phyloP scores from a whole-genome alignment of 2,113 vertebrate genomes.

The Coregonus clupeaformis region DNA sequence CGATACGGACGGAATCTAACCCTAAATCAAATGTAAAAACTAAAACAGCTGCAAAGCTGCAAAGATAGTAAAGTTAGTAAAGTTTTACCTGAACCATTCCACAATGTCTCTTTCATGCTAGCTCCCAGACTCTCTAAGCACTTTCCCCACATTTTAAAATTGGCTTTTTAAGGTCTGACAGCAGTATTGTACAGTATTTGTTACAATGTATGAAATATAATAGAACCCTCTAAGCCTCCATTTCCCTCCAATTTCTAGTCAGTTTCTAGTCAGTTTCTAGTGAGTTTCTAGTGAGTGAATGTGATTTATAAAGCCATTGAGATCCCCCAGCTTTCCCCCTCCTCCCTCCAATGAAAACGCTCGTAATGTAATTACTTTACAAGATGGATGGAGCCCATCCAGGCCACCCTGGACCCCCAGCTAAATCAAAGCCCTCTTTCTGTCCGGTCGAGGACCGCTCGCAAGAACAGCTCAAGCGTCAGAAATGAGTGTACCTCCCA shows the following conservation, averaged over 20 bases:
- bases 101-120: not conserved
- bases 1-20: too few relatives aligned
- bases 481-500: not conserved
- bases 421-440: conserved; percentile 39
- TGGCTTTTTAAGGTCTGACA: conserved; percentile 5
- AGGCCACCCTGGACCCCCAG: conserved; percentile 30
- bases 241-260: conserved; percentile 3
- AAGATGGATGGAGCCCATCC: conserved; percentile 46
- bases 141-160: not conserved
- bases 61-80: too few relatives aligned
- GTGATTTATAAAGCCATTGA: conserved; percentile 49
- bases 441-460: conserved; percentile 1
- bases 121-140: not conserved
- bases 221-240: conserved; percentile 10
- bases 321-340: not conserved
- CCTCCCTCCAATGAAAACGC: conserved; percentile 30
- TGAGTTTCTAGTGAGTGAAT: conserved; percentile 20
- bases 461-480: conserved; percentile 5
- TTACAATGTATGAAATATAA: conserved; percentile 5
- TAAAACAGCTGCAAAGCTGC: not conserved
- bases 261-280: too few relatives aligned
- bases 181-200: not conserved
- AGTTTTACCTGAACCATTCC: not conserved
- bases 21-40: not conserved
- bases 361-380: conserved; percentile 51